These are phyloP conservation scores for Geotrupes spiniger DNA, from an alignment of 2,888 invertebrate species.

Conservation along the genomic window DNA sequence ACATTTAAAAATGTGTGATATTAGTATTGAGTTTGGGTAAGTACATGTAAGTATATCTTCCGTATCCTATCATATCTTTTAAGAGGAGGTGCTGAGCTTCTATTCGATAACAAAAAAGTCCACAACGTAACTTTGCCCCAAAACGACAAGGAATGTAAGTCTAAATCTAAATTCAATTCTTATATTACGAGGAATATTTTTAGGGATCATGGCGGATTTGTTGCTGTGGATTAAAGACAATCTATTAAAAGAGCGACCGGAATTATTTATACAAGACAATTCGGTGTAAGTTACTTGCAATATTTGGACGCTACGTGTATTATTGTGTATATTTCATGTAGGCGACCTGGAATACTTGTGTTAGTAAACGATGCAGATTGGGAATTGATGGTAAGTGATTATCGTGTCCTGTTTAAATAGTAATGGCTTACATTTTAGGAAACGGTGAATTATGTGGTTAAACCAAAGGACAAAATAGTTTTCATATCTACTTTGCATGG, in stretches of 20 bases:
- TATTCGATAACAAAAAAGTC: slow-evolving; percentile 79
- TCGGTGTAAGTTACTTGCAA: slow-evolving; percentile 47
- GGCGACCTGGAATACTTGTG: slow-evolving; percentile 89
- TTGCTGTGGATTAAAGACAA: slow-evolving; percentile 83
- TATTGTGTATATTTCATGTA: slow-evolving; percentile 38
- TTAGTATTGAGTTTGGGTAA: slow-evolving; percentile 43
- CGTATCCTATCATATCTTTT: slow-evolving; percentile 39
- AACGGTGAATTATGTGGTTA: slow-evolving; percentile 67
- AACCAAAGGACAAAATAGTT: slow-evolving; percentile 67
- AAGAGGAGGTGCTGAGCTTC: slow-evolving; percentile 88
- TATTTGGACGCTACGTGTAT: slow-evolving; percentile 1
- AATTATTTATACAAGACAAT: slow-evolving; percentile 58
- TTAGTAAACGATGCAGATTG: slow-evolving; percentile 94
- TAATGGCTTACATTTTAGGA: no score
- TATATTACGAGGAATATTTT: slow-evolving; percentile 33
- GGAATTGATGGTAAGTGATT: slow-evolving; percentile 75
- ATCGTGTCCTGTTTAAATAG: no score
- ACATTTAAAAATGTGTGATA: slow-evolving; percentile 1
- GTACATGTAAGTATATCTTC: slow-evolving; percentile 7
- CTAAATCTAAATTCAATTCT: slow-evolving; percentile 2
- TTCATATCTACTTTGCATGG: slow-evolving; percentile 86
- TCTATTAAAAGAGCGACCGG: slow-evolving; percentile 78
- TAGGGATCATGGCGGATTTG: slow-evolving; percentile 70
- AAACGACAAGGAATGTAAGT: slow-evolving; percentile 54
- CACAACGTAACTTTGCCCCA: slow-evolving; percentile 65